phyloP scores from a whole-genome alignment of 2,113 vertebrate genomes.

The Spea bombifrons region DNA sequence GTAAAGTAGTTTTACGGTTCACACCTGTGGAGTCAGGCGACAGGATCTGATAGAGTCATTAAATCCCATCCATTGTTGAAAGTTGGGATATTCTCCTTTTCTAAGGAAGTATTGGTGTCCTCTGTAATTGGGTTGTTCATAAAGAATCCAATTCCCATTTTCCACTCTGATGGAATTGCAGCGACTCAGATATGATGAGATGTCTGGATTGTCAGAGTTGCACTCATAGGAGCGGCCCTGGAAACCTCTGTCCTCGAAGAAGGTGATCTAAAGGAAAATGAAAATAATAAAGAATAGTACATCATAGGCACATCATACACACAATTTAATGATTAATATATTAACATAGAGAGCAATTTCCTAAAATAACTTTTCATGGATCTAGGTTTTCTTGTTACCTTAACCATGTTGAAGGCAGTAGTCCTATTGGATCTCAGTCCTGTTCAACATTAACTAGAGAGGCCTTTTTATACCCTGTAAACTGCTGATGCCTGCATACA shows the following conservation, averaged over 20 bases:
- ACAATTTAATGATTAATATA: too few species aligned
- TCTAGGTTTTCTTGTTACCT: neutral
- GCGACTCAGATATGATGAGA: slow-evolving; percentile 79
- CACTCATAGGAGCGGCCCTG: slow-evolving; percentile 85
- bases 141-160: slow-evolving; percentile 84
- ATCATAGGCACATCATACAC: too few species aligned
- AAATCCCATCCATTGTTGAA: slow-evolving; percentile 45
- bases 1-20: slow-evolving; percentile 6
- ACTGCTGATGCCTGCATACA: neutral
- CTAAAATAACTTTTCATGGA: neutral
- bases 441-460: neutral
- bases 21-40: slow-evolving; percentile 67
- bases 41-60: slow-evolving; percentile 10
- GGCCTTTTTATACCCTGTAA: neutral
- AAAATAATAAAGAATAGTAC: neutral
- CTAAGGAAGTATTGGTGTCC: slow-evolving; percentile 50
- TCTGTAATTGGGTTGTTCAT: slow-evolving; percentile 72
- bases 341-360: too few species aligned
- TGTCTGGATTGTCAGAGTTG: slow-evolving; percentile 79
- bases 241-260: slow-evolving; percentile 90
- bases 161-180: slow-evolving; percentile 90
- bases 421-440: neutral
- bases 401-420: neutral
- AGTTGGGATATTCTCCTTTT: slow-evolving; percentile 47
- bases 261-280: slow-evolving; percentile 72